phyloP scores from a whole-genome alignment of 2,797 vertebrate species.

The Pantherophis vulpinus region DNA sequence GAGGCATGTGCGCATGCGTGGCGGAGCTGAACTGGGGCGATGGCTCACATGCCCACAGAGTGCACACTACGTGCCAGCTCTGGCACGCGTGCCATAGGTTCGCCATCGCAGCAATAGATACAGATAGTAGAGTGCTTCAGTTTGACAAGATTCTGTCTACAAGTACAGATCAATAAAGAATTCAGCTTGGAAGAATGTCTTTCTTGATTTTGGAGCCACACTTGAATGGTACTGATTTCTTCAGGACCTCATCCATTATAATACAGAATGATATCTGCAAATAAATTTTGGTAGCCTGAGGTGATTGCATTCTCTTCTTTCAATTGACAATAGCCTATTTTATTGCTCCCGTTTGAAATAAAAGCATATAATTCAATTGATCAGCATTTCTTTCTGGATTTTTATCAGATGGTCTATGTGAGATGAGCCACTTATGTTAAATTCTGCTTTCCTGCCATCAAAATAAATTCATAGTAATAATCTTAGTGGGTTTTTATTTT shows the following conservation, averaged over 20 bases:
- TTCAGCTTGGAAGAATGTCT: neutral
- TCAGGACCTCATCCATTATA: neutral
- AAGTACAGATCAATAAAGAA: neutral
- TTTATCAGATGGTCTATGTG: neutral
- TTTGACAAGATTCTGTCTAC: neutral
- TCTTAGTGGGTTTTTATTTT: neutral
- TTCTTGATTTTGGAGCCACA: neutral
- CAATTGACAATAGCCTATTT: neutral
- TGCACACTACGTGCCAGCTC: too few relatives aligned
- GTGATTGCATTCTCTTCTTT: neutral
- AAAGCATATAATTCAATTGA: conserved; percentile 3
- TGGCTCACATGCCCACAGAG: too few relatives aligned
- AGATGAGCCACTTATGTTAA: neutral
- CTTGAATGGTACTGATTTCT: neutral
- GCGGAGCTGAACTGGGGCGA: too few relatives aligned
- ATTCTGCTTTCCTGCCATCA: neutral
- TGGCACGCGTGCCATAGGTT: too few relatives aligned
- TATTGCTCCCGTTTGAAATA: neutral
- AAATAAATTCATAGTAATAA: neutral
- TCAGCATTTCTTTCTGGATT: neutral
- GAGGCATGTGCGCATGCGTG: too few relatives aligned
- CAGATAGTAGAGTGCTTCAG: neutral
- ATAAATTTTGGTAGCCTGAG: neutral
- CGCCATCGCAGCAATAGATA: neutral
- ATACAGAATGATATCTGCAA: neutral